Percentiles rank a stretch among this genome's conserved stretches.
Evolutionary conservation across 1,140 invertebrate genomes (phyloP).

Genomic region (Drosophila lini): DNA sequence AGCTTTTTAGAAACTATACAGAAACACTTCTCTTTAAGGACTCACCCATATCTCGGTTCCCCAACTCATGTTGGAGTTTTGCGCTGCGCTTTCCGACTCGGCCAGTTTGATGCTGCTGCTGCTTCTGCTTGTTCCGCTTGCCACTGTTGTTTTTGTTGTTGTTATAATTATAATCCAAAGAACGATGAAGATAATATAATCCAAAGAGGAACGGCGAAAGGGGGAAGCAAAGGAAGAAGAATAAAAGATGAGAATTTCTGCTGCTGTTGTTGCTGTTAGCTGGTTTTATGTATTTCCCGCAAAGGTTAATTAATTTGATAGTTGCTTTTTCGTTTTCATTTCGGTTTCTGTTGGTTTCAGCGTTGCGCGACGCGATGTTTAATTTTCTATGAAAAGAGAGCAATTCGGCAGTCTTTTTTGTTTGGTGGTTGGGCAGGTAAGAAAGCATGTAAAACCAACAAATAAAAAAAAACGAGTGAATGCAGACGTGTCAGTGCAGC

Average conservation of each 20-base stretch:
- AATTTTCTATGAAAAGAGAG: slow-evolving; percentile 63
- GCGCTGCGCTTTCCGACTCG: slow-evolving; percentile 68
- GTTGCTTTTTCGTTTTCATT: slow-evolving; percentile 51
- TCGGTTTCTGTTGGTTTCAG: slow-evolving; percentile 14
- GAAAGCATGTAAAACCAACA: slow-evolving; percentile 39
- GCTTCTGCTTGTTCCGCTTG: slow-evolving; percentile 66
- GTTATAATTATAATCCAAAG: slow-evolving; percentile 50
- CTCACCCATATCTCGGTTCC: slow-evolving; percentile 87
- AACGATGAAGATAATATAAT: slow-evolving; percentile 48
- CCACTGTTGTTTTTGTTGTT: slow-evolving; percentile 51
- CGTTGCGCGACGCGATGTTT: slow-evolving; percentile 50
- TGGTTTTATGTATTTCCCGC: slow-evolving; percentile 49
- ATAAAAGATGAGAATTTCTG: slow-evolving; percentile 46
- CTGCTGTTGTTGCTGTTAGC: slow-evolving; percentile 12
- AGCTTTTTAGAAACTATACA: background rate
- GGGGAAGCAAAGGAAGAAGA: slow-evolving; percentile 29
- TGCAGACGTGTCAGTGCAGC: slow-evolving; percentile 47
- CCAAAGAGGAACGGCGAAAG: slow-evolving; percentile 20
- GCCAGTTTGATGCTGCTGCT: slow-evolving; percentile 63
- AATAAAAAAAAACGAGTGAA: slow-evolving; percentile 29
- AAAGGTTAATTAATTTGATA: slow-evolving; percentile 73
- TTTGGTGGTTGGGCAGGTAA: slow-evolving; percentile 59
- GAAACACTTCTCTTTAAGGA: slow-evolving; percentile 29
- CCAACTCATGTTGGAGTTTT: slow-evolving; percentile 86
- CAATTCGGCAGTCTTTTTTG: slow-evolving; percentile 44